Evolutionary conservation across 2,888 invertebrate genomes (phyloP), one percentile per base, ranked within the genome.

Genomic region (Plagodis pulveraria): DNA sequence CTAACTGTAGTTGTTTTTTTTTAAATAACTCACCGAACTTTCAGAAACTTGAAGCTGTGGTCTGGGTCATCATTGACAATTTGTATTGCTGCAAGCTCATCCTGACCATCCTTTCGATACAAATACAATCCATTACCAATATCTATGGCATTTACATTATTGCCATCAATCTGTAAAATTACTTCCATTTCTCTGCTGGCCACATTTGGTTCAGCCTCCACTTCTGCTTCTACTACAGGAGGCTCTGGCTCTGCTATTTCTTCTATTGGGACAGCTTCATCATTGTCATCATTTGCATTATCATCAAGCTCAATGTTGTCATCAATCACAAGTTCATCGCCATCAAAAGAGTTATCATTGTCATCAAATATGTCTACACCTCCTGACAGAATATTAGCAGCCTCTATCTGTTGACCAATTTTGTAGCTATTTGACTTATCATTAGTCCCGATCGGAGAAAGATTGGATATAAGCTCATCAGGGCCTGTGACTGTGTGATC

Each of bases 301-400:
- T 87, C 87, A 56, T 87, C 87, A 9, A 77, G 60, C n/a, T 83
- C 81, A 44, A 76, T 83, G 77, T 89, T 89, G 62, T 93, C 93
- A 78, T 93, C 93, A 56, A 93, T 93, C 22, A 93, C 90, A 12
- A 93, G 80, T 63, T 92, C 92, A 71, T 91, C 80, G 0, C 89
- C 93, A 69, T 93, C 93, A 73, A 87, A 89, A 6, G 93, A 93
- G 70, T 90, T 92, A n/a, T 93, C 92, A 79, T 90, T 91, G 60
- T 92, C 91, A 68, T 93, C 93, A 76, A 93, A 93, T 55, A 93
- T 93, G 57, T 90, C 83, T 11, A 93, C 92, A 62, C 91, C 92
- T 9, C 93, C 92, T 1, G 91, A 92, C 12, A 93, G 68, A 56
- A 93, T 93, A 64, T 91, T 92, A 32, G 90, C 89, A 5, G 93